Conservation (phyloP, 2,113 vertebrate genomes). For the Coturnix japonica region DNA sequence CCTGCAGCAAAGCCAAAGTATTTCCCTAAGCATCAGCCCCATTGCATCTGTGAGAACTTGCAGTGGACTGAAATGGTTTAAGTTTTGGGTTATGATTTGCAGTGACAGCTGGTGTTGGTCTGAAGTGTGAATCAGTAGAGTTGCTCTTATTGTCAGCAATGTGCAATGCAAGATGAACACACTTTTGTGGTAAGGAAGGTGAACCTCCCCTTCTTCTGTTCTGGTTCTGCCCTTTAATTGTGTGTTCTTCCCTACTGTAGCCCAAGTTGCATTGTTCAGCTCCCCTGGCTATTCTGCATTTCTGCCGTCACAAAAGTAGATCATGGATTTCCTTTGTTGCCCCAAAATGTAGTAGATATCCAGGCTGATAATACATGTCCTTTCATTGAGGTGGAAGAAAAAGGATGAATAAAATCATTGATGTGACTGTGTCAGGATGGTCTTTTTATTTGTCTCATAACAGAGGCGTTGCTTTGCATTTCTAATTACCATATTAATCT, state of each 20-base stretch:
- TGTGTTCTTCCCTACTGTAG: background rate
- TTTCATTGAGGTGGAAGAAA: background rate
- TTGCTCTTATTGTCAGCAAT: background rate
- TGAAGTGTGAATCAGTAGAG: background rate
- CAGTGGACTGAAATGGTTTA: background rate
- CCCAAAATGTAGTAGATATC: background rate
- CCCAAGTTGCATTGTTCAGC: background rate
- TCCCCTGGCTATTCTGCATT: background rate
- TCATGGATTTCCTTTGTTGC: background rate
- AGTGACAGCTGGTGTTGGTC: background rate
- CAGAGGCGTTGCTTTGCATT: constrained; percentile 26
- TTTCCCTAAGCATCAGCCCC: background rate
- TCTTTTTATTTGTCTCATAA: constrained; percentile 3
- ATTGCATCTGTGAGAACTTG: background rate
- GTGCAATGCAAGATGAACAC: background rate
- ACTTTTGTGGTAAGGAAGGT: background rate
- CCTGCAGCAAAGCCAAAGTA: background rate
- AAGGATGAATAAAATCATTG: background rate
- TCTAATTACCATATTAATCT: constrained; percentile 71
- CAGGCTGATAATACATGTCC: background rate
- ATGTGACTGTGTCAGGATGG: background rate
- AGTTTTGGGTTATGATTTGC: background rate
- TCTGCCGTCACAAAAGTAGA: background rate
- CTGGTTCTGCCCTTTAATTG: background rate
- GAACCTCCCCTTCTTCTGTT: background rate